These are phyloP conservation scores for Gymnobelideus leadbeateri DNA, from an alignment of 2,113 vertebrate species.

Conservation along the genomic window DNA sequence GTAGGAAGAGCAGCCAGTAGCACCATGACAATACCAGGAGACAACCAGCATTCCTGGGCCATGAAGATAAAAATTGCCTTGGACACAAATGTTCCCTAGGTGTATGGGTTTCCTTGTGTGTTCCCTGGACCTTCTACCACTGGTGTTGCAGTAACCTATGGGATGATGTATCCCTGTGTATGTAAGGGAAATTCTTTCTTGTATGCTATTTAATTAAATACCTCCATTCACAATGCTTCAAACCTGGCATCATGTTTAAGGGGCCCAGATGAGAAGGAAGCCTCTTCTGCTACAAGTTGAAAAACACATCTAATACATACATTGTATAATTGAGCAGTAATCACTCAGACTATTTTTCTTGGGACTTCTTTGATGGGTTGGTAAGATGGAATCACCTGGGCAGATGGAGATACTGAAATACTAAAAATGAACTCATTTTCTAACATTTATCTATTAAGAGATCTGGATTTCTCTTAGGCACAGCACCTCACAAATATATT, in stretches of 20 bases:
- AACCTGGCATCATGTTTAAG: too few species aligned
- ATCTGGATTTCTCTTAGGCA: background rate
- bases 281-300: background rate
- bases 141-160: too few species aligned
- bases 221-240: too few species aligned
- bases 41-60: background rate
- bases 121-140: background rate
- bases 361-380: background rate
- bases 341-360: background rate
- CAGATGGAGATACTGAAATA: background rate
- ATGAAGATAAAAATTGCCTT: background rate
- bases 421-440: background rate
- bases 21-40: background rate
- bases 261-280: background rate
- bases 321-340: background rate
- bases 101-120: background rate
- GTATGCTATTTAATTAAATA: too few species aligned
- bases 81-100: background rate
- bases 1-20: background rate
- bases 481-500: slow-evolving; percentile 1
- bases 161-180: too few species aligned
- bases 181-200: too few species aligned
- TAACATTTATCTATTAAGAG: background rate
- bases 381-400: background rate
- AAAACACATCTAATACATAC: background rate